Conservation (phyloP, 1,140 invertebrate species). For the Mizuhopecten yessoensis region DNA sequence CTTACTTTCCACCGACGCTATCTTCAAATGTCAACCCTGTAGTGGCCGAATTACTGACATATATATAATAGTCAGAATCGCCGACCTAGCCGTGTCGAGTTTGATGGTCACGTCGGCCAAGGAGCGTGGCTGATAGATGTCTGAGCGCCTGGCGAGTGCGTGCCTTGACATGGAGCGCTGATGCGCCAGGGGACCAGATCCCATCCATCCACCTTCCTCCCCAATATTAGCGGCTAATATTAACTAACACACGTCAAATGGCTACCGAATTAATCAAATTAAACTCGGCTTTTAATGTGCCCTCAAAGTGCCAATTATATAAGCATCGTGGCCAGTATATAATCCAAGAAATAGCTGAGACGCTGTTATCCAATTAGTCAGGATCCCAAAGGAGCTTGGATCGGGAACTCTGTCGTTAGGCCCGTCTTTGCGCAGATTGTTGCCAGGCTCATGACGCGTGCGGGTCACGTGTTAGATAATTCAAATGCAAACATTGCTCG, state of each 20-base stretch:
- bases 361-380: conserved; percentile 59
- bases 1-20: background rate
- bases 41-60: background rate
- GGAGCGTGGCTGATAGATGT: background rate
- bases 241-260: conserved; percentile 58
- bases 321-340: conserved; percentile 54
- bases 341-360: conserved; percentile 59
- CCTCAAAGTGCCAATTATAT: conserved; percentile 59
- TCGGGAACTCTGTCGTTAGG: conserved; percentile 49
- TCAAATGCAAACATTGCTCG: conserved; percentile 50
- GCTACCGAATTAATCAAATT: conserved; percentile 56
- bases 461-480: conserved; percentile 57
- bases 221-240: conserved; percentile 54
- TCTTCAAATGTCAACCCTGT: background rate
- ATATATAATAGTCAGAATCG: background rate
- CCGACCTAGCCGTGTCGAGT: background rate
- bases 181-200: conserved; percentile 45
- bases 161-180: conserved; percentile 46
- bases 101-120: background rate
- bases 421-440: conserved; percentile 42
- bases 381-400: conserved; percentile 46
- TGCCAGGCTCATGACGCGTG: conserved; percentile 41
- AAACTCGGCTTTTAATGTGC: conserved; percentile 55
- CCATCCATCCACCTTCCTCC: conserved; percentile 47
- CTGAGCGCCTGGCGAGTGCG: background rate